phyloP scores from a whole-genome alignment of 2,888 invertebrate genomes.

The Tachina grossa region DNA sequence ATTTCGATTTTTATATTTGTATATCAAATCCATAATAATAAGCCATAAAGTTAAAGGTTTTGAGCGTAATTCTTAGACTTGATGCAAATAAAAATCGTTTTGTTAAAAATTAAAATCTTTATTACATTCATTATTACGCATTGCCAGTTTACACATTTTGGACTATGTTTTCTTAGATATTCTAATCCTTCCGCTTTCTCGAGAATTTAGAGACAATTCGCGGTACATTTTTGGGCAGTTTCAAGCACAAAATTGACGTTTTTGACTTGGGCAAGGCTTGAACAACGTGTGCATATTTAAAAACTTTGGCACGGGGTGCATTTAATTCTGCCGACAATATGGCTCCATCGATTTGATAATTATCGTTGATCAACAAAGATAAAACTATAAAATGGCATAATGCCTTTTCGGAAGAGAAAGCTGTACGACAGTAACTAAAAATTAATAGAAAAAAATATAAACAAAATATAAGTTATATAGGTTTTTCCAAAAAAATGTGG shows the following conservation, averaged over 20 bases:
- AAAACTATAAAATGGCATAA: constrained; percentile 80
- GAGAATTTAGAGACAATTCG: constrained; percentile 64
- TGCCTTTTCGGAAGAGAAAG: constrained; percentile 78
- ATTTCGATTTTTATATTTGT: too few species aligned
- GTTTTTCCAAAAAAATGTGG: neutral
- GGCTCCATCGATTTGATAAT: constrained; percentile 76
- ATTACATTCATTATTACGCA: too few species aligned
- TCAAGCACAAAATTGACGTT: constrained; percentile 74
- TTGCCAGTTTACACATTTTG: neutral
- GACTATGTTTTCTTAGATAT: neutral
- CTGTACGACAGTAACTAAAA: constrained; percentile 75
- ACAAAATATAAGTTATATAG: constrained; percentile 17
- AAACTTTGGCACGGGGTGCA: constrained; percentile 76
- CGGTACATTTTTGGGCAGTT: constrained; percentile 77
- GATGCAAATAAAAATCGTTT: too few species aligned
- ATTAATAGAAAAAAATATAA: neutral
- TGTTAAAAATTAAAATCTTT: too few species aligned
- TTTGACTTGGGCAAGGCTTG: constrained; percentile 74
- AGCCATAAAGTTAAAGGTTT: too few species aligned
- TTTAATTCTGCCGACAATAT: constrained; percentile 76
- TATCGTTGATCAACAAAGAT: constrained; percentile 76
- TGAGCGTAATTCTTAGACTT: too few species aligned
- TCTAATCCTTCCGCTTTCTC: constrained; percentile 39
- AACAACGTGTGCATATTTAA: constrained; percentile 77
- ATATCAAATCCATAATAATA: too few species aligned